A percentile compares a stretch with the other conserved stretches of the same genome.
Conservation (phyloP, 92 coral and sea anemone species). For the Palythoa heliodiscus region DNA sequence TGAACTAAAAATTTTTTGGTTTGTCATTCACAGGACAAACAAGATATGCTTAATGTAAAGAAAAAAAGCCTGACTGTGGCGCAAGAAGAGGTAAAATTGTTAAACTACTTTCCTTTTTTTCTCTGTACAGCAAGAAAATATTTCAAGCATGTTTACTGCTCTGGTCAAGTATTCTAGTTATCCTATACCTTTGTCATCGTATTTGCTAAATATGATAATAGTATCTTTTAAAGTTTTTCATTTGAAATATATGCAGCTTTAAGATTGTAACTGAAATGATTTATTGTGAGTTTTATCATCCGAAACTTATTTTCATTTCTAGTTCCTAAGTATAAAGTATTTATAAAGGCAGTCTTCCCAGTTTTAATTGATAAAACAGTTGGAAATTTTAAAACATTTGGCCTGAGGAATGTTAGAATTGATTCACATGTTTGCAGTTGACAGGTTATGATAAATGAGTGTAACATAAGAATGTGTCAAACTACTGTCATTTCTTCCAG, state of each 20-base stretch:
- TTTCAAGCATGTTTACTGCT: not conserved
- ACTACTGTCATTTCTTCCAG: not conserved
- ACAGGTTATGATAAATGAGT: not conserved
- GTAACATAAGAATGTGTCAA: not conserved
- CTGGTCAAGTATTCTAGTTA: not conserved
- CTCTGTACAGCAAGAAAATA: slow-evolving; percentile 1
- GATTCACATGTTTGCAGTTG: not conserved
- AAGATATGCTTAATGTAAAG: slow-evolving; percentile 81
- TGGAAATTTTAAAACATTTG: not conserved
- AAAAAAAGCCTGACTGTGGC: slow-evolving; percentile 86
- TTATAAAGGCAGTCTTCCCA: not conserved
- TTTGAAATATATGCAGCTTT: not conserved
- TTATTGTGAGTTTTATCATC: not conserved
- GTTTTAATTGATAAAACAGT: not conserved
- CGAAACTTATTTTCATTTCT: not conserved
- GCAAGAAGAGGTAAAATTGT: slow-evolving; percentile 78
- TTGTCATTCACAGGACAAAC: slow-evolving; percentile 70
- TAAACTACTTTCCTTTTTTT: not conserved
- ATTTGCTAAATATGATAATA: not conserved
- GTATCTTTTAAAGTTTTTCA: not conserved
- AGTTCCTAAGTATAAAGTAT: not conserved
- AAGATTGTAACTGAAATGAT: not conserved
- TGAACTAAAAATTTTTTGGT: not conserved
- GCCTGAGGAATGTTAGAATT: not conserved
- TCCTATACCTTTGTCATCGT: not conserved